Base-by-base conservation (phyloP, 2,797 vertebrate species). In the Alca torda region DNA sequence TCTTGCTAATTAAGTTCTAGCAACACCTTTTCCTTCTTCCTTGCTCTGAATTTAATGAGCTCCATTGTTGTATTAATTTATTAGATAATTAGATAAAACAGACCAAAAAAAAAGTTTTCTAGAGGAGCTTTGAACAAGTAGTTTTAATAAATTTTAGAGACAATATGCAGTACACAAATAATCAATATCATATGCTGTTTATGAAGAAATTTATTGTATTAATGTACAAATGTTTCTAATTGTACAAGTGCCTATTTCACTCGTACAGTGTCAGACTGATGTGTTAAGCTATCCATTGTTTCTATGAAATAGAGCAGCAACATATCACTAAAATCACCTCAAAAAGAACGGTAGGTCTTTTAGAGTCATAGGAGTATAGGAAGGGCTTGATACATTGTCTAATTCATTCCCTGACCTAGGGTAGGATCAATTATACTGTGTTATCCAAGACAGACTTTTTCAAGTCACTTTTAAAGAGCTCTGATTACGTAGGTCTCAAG, bases 1-100 rank as follows among this genome's bases (percentile, higher is more conserved):
- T 98, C 98, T 98, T 98, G 98, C 98, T 98, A 98, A 99, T 99
- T 98, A 98, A 98, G 97, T 98, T 98, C 97, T 97, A 98, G 97
- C 97, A 97, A 97, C 98, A 98, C 98, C 98, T 98, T 98, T 98
- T 98, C 94, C 95, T 95, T 94, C 96, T 98, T 98, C 94, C 95
- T 97, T 94, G n/a, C 94, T 97, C 97, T 97, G 95, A 97, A 96
- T 98, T 98, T 98, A 98, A 98, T 98, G 97, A 98, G 98, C 87
- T 98, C 96, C 87, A 98, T 98, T 98, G 98, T 98, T 98, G 97
- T 97, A 98, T 98, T 98, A 97, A 97, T 97, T 97, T 97, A 98
- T 97, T 96, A 96, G 95, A 97, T 97, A 98, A 98, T 98, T 97
- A 98, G 97, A 96, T 97, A 97, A 98, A 98, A 98, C 90, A 98